Evolutionary conservation across 2,888 invertebrate genomes (phyloP), one percentile per base, ranked within the genome.

Genomic region (Stenurella melanura): DNA sequence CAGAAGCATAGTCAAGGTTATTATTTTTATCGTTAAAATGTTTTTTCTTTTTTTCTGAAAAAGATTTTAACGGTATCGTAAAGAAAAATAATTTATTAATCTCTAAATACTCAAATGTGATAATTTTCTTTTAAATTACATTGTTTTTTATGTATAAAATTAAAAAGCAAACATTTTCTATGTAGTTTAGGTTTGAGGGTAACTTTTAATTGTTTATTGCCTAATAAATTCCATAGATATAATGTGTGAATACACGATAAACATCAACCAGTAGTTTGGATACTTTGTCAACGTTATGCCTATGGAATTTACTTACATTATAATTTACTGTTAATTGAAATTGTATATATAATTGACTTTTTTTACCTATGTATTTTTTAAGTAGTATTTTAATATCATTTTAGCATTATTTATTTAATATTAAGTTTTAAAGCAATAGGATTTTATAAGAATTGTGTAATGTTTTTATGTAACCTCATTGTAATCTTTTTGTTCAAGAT

Each of bases 91-190:
- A 50, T 67, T 67, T 34, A 10, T 67, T 67, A 21, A 17, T 19
- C 19, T 11, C 38, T 58, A 73, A 78, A 80, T 80, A 80, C 80
- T 80, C 80, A 76, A 72, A 76, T 80, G 80, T 78, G 80, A 80
- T 80, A 80, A 61, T 11, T 19, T 67, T 34, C 15, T 64, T 64
- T 15, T 19, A 54, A 30, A 61, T 61, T 30, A 61, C 61, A 30
- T 61, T n/a, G 4, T 34, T 61, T 17, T 26, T 61, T 58, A 34
- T 6, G n/a, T 61, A 26, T 30, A n/a, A 30, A 30, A 26, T 26
- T 11, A 21, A 61, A 61, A 61, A 61, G n/a, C 61, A 30, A 26
- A 61, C 7, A 9, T 34, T 58, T 18, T 57, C 11, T 0, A 12
- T 42, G 1, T 42, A 42, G 42, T 42, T 6, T 50, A 50, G 50